phyloP scores from a whole-genome alignment of 2,888 invertebrate genomes.

The Acronicta alni region DNA sequence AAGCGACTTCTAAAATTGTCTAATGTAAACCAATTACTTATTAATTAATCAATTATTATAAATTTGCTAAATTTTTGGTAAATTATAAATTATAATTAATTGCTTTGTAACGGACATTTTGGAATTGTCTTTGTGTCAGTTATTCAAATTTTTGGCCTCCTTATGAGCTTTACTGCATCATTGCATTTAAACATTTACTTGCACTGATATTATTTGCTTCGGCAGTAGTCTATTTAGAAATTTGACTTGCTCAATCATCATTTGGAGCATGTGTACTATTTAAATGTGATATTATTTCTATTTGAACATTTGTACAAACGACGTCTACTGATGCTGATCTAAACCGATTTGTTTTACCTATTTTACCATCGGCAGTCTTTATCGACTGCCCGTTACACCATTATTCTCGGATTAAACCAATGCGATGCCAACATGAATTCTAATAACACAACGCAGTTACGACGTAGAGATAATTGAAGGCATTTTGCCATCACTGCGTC shows the following conservation, averaged over 20 bases:
- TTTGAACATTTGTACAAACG: conserved; percentile 20
- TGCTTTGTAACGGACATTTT: conserved; percentile 35
- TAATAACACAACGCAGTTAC: conserved; percentile 26
- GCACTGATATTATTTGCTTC: conserved; percentile 52
- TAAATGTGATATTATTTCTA: conserved; percentile 34
- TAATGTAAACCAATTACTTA: too few relatives aligned
- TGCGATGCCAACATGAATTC: conserved; percentile 35
- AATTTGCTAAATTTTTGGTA: too few relatives aligned
- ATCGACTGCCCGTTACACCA: conserved; percentile 39
- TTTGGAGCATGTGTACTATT: conserved; percentile 36
- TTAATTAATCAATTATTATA: too few relatives aligned
- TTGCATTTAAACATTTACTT: conserved; percentile 53
- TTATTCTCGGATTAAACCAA: conserved; percentile 49
- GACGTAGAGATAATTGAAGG: conserved; percentile 25
- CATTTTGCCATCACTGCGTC: conserved; percentile 14
- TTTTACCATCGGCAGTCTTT: conserved; percentile 26
- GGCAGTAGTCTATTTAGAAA: conserved; percentile 51
- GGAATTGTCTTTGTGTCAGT: conserved; percentile 17
- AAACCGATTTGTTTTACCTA: conserved; percentile 31
- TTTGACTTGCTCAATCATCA: conserved; percentile 42
- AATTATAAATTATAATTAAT: too few relatives aligned
- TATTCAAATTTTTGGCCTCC: conserved; percentile 33
- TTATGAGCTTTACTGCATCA: conserved; percentile 43
- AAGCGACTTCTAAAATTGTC: too few relatives aligned
- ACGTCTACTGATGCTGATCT: conserved; percentile 20